phyloP scores from a whole-genome alignment of 2,888 invertebrate genomes.

The Pterostichus madidus region DNA sequence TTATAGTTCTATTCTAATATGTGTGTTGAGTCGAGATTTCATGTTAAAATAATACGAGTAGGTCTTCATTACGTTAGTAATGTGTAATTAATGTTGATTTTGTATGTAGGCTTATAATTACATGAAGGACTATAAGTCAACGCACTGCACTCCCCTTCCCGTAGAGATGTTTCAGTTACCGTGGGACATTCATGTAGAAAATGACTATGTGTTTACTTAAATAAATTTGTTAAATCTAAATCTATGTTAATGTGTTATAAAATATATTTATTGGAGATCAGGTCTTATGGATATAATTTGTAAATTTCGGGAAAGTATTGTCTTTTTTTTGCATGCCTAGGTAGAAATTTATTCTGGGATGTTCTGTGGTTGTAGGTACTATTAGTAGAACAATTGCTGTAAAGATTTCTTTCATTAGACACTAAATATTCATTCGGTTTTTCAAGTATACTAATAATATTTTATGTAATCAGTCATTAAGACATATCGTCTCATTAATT shows the following conservation, averaged over 20 bases:
- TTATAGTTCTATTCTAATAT: too few species aligned
- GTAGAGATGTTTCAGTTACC: conserved; percentile 82
- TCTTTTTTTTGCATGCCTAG: conserved; percentile 11
- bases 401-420: not conserved
- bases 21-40: too few species aligned
- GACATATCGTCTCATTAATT: too few species aligned
- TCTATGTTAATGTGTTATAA: conserved; percentile 48
- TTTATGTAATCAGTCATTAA: too few species aligned
- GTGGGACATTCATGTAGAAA: conserved; percentile 77
- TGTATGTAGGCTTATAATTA: conserved; percentile 84
- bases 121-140: conserved; percentile 90
- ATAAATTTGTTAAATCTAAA: conserved; percentile 4
- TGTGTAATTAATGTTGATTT: not conserved
- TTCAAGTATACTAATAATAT: not conserved
- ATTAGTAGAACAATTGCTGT: conserved; percentile 18
- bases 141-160: conserved; percentile 92
- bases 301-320: not conserved
- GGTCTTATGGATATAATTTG: conserved; percentile 27
- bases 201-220: conserved; percentile 75
- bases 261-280: conserved; percentile 46
- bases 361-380: conserved; percentile 1
- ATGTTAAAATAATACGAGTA: too few species aligned
- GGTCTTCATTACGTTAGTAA: not conserved
- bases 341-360: not conserved
- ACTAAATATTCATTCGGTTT: not conserved